Evolutionary conservation across 2,113 vertebrate species (phyloP), one percentile per base, ranked within the genome.

Genomic region (Coracopsis vasa): DNA sequence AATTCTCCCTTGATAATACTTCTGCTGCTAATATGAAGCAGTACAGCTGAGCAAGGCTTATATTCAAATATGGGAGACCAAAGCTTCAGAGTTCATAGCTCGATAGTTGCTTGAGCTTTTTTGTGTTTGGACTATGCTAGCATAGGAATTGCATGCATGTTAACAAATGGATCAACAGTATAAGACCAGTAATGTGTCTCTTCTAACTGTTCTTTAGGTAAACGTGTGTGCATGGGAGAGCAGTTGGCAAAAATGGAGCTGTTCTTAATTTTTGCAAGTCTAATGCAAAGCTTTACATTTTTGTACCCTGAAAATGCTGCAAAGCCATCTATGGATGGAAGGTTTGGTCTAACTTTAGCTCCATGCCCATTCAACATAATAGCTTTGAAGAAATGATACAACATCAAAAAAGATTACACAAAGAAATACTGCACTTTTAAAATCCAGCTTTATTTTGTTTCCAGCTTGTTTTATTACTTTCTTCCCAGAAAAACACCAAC

Each of bases 241-340:
- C 99, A 99, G 92, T 97, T 99, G 98, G 99, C 99, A 20, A 99
- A 99, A 98, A 99, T 99, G 99, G 99, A 99, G 97, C 88, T 99
- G 20, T 99, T 99, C 97, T 98, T 99, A 94, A 98, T 98, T 69
- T 99, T 99, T 50, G 97, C 98, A 84, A 98, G 97, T 81, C 98
- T 99, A 54, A 98, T 99, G 97, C 99, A 99, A 97, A 98, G 97
- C 67, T 99, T 99, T 94, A 98, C 72, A 2, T 99, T 99, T 85
- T 80, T 96, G 41, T 98, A 99, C 20, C 99, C 99, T 5, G 94
- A 98, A 72, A 98, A 98, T 24, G 92, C 82, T 29, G 58, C 96
- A 81, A 98, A 98, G 71, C 99, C 99, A 24, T 50, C 96, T 5
- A 96, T 99, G 97, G 97, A 98, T 0, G 99, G 99, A 42, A 98